phyloP scores from a whole-genome alignment of 2,797 vertebrate species.

The Petrocephalus schoutedeni region DNA sequence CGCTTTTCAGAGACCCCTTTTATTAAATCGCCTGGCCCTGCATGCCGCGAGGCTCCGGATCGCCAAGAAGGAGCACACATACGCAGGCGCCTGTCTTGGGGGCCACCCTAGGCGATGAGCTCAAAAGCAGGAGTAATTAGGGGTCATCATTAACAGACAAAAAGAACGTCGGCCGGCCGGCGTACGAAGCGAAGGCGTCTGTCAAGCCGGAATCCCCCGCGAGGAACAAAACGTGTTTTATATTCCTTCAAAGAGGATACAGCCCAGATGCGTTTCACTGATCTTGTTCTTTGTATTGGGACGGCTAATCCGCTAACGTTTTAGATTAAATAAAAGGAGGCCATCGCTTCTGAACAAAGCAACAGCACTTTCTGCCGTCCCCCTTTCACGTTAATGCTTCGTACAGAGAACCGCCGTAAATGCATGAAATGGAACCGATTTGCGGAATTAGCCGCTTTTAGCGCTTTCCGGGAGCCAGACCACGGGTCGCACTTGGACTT shows the following conservation, averaged over 20 bases:
- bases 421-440: neutral
- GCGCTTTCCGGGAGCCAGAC: neutral
- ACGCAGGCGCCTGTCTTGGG: neutral
- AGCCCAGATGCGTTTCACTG: neutral
- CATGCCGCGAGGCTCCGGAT: no score
- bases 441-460: neutral
- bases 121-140: neutral
- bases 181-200: neutral
- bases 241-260: neutral
- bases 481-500: neutral
- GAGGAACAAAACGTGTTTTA: neutral
- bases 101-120: neutral
- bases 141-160: neutral
- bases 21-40: neutral
- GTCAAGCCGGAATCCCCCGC: neutral
- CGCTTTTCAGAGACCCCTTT: neutral
- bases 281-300: neutral
- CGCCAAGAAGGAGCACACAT: neutral
- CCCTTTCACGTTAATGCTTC: neutral
- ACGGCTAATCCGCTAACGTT: neutral
- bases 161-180: neutral
- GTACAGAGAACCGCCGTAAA: neutral
- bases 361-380: neutral
- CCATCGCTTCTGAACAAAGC: neutral
- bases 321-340: neutral